Evolutionary conservation across 2,113 vertebrate genomes (phyloP).

Genomic region (Vidua chalybeata): DNA sequence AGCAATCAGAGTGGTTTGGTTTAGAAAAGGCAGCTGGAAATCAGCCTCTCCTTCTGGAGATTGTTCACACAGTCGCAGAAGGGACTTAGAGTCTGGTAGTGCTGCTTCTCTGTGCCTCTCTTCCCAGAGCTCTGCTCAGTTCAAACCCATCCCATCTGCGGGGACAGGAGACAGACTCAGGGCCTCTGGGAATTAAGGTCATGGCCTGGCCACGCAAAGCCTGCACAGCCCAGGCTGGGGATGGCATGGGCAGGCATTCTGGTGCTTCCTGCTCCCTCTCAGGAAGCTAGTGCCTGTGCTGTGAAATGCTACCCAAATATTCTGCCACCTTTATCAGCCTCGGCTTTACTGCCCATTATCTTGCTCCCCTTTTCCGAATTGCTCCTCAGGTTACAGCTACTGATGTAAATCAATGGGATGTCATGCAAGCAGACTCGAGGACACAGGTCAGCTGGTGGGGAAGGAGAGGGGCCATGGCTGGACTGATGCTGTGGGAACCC

Average conservation of each 20-base stretch:
- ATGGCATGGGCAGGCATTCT: neutral
- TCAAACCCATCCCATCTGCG: neutral
- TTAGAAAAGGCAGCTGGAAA: neutral
- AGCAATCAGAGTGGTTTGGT: neutral
- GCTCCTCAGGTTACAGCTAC: slow-evolving; percentile 30
- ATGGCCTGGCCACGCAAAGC: neutral
- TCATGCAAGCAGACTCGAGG: fast-evolving
- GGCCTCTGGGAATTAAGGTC: neutral
- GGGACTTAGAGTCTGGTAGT: neutral
- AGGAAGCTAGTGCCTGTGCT: neutral
- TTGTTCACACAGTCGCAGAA: neutral
- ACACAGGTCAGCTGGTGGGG: neutral
- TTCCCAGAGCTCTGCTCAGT: neutral
- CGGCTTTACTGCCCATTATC: slow-evolving; percentile 11
- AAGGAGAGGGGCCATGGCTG: neutral
- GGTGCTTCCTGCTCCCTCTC: neutral
- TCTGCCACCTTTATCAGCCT: slow-evolving; percentile 28
- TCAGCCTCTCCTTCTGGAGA: neutral
- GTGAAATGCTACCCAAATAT: neutral
- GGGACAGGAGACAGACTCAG: neutral
- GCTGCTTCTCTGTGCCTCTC: neutral
- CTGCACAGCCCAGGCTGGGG: neutral
- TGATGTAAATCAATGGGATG: neutral
- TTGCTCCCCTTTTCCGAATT: slow-evolving; percentile 51
- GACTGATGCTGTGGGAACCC: neutral